Conservation (phyloP, 1,140 invertebrate genomes). For the Oreohelix idahoensis region DNA sequence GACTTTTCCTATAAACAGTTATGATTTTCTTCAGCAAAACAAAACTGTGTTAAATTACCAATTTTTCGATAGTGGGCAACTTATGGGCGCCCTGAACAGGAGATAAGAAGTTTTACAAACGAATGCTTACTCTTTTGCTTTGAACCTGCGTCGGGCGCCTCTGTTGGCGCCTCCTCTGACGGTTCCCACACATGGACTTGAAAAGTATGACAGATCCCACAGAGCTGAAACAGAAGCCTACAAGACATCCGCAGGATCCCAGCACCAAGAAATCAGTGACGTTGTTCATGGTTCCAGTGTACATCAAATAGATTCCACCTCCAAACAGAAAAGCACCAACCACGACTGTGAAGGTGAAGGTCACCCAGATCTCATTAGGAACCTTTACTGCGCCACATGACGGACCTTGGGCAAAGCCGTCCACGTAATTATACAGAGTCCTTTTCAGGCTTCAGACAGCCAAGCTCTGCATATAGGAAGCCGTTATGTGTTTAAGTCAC, state of each 20-base stretch:
- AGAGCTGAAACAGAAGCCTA: background rate
- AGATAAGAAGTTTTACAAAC: background rate
- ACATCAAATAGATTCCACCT: background rate
- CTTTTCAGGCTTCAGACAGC: background rate
- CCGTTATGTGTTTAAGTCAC: background rate
- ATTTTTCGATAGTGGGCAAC: no score
- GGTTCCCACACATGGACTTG: background rate
- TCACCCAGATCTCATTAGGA: background rate
- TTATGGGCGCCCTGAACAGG: no score
- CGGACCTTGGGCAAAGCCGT: background rate
- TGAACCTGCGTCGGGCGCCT: background rate
- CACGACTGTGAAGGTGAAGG: conserved; percentile 4
- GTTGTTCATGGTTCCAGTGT: background rate
- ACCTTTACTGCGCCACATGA: background rate
- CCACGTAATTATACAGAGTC: no score
- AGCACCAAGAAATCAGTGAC: conserved; percentile 21
- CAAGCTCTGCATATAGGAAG: background rate
- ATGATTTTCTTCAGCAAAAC: no score
- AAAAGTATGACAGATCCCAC: background rate
- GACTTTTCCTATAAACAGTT: no score
- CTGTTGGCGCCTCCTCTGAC: background rate
- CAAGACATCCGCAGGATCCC: background rate
- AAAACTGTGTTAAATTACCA: no score
- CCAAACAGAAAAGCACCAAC: conserved; percentile 10
- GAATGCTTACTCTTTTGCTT: background rate